phyloP scores from a whole-genome alignment of 2,113 vertebrate species.

The Peromyscus maniculatus region DNA sequence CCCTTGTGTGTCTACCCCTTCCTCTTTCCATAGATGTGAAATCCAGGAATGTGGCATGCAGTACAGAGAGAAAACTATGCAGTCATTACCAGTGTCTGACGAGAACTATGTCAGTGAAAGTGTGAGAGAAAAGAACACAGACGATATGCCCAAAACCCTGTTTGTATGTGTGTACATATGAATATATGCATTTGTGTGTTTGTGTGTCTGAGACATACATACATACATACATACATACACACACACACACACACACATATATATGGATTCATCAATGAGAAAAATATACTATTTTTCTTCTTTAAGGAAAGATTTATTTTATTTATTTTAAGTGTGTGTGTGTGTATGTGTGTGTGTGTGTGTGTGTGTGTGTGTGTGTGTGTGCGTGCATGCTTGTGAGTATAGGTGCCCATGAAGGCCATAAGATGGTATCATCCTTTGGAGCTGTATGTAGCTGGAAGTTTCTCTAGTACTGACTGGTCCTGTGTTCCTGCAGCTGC shows the following conservation, averaged over 20 bases:
- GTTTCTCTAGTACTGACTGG: too few relatives aligned
- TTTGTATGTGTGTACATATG: background rate
- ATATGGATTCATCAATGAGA: too few relatives aligned
- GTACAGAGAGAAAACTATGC: background rate
- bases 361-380: background rate
- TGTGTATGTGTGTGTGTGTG: background rate
- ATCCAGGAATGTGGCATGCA: background rate
- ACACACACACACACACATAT: too few relatives aligned
- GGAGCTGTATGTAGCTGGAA: background rate
- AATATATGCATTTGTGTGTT: background rate
- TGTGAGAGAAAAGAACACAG: background rate
- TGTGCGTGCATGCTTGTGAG: background rate
- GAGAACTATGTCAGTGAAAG: background rate
- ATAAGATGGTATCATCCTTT: background rate
- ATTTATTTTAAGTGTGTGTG: background rate
- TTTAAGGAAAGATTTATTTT: background rate
- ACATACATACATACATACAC: too few relatives aligned
- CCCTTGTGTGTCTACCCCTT: too few relatives aligned
- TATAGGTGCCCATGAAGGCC: background rate
- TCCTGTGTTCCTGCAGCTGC: too few relatives aligned
- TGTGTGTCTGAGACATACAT: background rate
- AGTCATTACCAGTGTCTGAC: background rate
- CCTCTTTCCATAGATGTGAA: background rate
- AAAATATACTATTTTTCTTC: too few relatives aligned
- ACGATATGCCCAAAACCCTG: background rate